Evolutionary conservation across 2,797 vertebrate species (phyloP), one percentile per base, ranked within the genome.

Genomic region (Molossus molossus): DNA sequence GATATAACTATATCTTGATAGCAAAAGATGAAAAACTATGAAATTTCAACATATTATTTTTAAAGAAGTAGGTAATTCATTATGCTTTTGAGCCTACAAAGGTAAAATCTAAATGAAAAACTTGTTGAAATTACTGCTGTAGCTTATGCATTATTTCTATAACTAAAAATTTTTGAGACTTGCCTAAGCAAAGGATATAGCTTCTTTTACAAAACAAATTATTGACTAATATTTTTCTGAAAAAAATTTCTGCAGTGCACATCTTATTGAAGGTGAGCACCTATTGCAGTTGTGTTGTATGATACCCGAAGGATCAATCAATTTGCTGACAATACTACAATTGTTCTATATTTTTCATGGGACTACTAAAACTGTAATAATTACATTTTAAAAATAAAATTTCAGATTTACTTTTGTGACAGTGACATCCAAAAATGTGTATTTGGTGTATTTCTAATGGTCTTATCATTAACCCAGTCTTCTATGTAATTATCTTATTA

Each of bases 81-180:
- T 77, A 81, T 18, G 33, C 14, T 89, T 93, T 75, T 87, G 33
- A 91, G 23, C 58, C 29, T 64, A 65, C 15, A 65, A 48, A 88
- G 40, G 67, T 76, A 95, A 95, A 85, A 90, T 89, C 50, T 57
- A 92, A 90, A 92, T 64, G 33, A 86, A 92, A 94, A 81, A 13
- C 9, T 70, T 40, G 7, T 75, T 84, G 14, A 94, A 69, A 79
- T 69, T 48, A 82, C 40, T 92, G 27, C 21, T 37, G 37, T 53
- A 77, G 58, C 87, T 50, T 87, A 69, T 29, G 9, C 5, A 87
- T 62, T 18, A 87, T 88, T 93, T 80, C 6, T 94, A 40, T 64
- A 64, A 96, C 40, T 65, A 69, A 81, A 53, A 72, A 57, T 15
- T 58, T 58, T n/a, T 87, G n/a, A 91, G 37, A 58, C 75, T 50